phyloP scores from a whole-genome alignment of 2,113 vertebrate species.

The Muntiacus muntjak region DNA sequence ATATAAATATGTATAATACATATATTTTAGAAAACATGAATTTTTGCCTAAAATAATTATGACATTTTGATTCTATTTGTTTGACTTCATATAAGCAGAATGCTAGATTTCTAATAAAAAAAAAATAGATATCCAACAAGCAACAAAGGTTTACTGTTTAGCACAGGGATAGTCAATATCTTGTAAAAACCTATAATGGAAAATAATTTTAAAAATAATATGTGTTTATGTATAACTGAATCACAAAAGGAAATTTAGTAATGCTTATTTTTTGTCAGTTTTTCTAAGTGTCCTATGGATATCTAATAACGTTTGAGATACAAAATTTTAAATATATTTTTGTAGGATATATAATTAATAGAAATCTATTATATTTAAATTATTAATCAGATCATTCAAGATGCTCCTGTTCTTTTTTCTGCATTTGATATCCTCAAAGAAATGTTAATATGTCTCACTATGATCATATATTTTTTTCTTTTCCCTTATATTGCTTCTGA shows the following conservation, averaged over 20 bases:
- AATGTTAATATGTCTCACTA: not conserved
- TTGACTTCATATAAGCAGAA: not conserved
- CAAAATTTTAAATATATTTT: not conserved
- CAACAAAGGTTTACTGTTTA: not conserved
- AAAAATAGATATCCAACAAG: not conserved
- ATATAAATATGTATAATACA: not conserved
- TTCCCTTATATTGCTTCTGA: not conserved
- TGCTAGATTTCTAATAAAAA: not conserved
- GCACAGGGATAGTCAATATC: not conserved
- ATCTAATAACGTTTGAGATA: not conserved
- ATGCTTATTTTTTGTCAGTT: not conserved
- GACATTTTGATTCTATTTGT: not conserved
- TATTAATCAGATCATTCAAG: not conserved
- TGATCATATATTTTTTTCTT: not conserved
- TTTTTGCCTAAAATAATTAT: not conserved
- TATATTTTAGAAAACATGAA: not conserved
- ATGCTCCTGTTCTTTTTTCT: not conserved
- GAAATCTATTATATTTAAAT: not conserved
- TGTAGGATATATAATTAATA: not conserved
- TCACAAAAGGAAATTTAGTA: not conserved
- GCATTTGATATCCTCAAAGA: not conserved
- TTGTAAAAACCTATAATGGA: not conserved
- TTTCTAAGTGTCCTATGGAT: not conserved
- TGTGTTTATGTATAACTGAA: not conserved
- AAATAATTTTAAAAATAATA: not conserved